Base-by-base conservation (phyloP, 2,113 vertebrate species). In the Mobula birostris region DNA sequence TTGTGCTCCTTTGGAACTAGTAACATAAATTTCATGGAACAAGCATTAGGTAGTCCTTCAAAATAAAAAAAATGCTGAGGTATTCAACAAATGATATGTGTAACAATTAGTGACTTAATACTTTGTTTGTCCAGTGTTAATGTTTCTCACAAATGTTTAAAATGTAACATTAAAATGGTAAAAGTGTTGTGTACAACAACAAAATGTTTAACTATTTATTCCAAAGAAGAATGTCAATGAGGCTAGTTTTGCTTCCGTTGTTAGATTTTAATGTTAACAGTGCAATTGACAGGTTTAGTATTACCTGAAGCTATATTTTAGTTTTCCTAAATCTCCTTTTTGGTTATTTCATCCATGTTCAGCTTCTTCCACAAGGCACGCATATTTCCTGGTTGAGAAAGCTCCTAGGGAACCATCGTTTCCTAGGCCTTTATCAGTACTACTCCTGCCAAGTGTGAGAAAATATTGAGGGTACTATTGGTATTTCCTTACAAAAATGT, bases 41-140 rank as follows among this genome's bases (percentile, higher is more conserved):
- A 24, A 66, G 66, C 36, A 8, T 24, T 36, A 72, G 7, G 66
- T 72, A 8, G 83, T 66, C 17, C 14, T 32, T 88, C n/a, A 32
- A 29, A 40, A 74, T 19, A 74, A 21, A 48, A 36, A 48, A 40
- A 93, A 76, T 76, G 91, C 91, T 93, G 91, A 93, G 68, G 91
- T 93, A 70, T 56, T 74, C 91, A 93, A 56, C 24, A 56, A 93
- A 74, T 93, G 68, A 93, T 74, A 74, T 56, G 70, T 24, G 27
- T 29, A 93, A 74, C 40, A 93, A 93, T 93, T 21, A 93, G 91
- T 93, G 70, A 93, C 90, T 93, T 48, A 56, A 56, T 76, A 93
- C 68, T 93, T 76, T 93, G 56, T 93, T 74, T 93, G 68, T 76
- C 68, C 36, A 74, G 12, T 56, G 91, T 93, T 93, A 93, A 93